Percentiles rank a stretch among this genome's conserved stretches.
Evolutionary conservation across 2,113 vertebrate species (phyloP).

Genomic region (Excalfactoria chinensis): DNA sequence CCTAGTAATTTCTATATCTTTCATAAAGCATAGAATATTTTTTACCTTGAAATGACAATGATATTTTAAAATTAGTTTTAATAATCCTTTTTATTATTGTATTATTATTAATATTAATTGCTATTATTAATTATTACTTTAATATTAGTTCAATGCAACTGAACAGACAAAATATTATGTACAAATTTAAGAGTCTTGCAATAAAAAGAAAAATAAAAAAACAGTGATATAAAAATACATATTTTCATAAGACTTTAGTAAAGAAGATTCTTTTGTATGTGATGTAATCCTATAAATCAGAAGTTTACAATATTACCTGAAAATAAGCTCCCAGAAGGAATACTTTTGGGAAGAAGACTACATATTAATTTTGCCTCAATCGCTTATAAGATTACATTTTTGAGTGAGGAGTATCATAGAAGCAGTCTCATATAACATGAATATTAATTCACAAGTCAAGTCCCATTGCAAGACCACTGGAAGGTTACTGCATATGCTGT

Average conservation of each 20-base stretch:
- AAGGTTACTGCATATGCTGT: neutral
- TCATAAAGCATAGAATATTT: neutral
- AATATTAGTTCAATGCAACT: too few relatives aligned
- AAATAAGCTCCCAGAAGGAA: neutral
- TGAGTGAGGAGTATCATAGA: neutral
- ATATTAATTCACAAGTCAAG: neutral
- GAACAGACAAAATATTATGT: neutral
- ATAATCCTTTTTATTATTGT: too few relatives aligned
- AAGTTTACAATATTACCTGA: neutral
- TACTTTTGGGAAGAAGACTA: neutral
- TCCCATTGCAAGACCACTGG: neutral
- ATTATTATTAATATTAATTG: too few relatives aligned
- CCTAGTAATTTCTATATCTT: neutral
- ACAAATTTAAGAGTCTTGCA: neutral
- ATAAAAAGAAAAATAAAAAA: neutral
- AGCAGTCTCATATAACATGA: neutral
- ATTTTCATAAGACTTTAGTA: neutral
- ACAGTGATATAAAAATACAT: neutral
- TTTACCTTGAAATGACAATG: neutral
- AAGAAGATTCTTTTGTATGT: neutral
- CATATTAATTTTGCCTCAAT: neutral
- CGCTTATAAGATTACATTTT: neutral
- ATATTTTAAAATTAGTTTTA: neutral
- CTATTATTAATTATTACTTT: too few relatives aligned
- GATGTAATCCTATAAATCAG: neutral